Evolutionary conservation across 2,113 vertebrate genomes (phyloP), one percentile per base, ranked within the genome.

Genomic region (Eurypyga helias): DNA sequence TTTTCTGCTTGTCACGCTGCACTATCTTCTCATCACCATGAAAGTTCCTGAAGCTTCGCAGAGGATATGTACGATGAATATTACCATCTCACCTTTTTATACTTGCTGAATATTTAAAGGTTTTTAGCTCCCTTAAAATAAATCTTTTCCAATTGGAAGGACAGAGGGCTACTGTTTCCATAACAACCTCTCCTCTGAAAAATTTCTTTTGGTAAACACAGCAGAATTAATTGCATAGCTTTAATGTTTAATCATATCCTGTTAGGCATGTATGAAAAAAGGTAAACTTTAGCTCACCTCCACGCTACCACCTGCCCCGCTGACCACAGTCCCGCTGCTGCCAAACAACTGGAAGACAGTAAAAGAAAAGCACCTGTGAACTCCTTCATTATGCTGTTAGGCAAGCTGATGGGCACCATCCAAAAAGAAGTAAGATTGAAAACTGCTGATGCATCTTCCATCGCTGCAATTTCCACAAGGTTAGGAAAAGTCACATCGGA

Each of bases 101-200:
- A 92, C 86, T 67, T 73, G 72, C 49, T 93, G 96, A 96, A 96
- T 97, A 97, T 97, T 97, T 98, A 98, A 97, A 94, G 83, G 79
- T 52, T 95, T 95, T 93, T 60, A 82, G 90, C 95, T 97, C 83
- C 89, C 87, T 94, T 95, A 94, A 97, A 97, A 97, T 97, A 96
- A 96, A 93, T 91, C 90, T 76, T 90, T 83, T 94, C 93, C 71
- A 70, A 76, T 57, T 69, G 79, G 90, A 90, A 95, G 96, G 97
- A 97, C 98, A 97, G 97, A 96, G 96, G 96, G 91, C 96, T 89
- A 87, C 96, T 89, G 98, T 98, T 97, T 97, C 96, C 94, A 97
- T 97, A 97, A 97, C 95, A 97, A 97, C 94, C 94, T 82, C 93
- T 95, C 96, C 96, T 96, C 95, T 84, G 90, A 92, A 97, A 97